Base-by-base conservation (phyloP, 2,888 invertebrate genomes). In the Eristalinus aeneus region DNA sequence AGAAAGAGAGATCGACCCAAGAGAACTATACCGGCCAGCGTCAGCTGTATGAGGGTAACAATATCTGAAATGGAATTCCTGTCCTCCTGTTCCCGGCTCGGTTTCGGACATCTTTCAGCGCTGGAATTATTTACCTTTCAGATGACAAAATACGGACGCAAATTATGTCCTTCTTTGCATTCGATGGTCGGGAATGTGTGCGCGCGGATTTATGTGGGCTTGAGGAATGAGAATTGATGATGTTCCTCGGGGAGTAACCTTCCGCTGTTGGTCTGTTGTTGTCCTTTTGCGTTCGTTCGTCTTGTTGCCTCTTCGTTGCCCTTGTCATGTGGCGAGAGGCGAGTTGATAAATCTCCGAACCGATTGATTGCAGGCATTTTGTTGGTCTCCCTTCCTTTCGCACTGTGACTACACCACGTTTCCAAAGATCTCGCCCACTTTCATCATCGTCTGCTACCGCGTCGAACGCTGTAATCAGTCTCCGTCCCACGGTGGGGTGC, bases 31-130 rank as follows among this genome's bases (percentile, higher is more conserved):
- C 86, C 61, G 73, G 77, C 85, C 56, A 73, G 77, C 73, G 46
- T 46, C 27, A 5, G 27, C 27, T 16, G 82, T 82, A 74, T 81
- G 86, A 63, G 46, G 56, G 80, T 86, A 86, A 82, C 86, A 86
- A 86, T 86, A 86, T 86, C 81, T 86, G 82, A 86, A 86, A 82
- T 82, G 86, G 65, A 82, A 86, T 86, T 86, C 82, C 71, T 78
- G 68, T 68, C 60, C 65, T 60, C 27, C 5, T 11, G 32, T 3
- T 39, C 16, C 5, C 23, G 46, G 27, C 27, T 27, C 5, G 27
- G 58, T 53, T 34, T 31, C 27, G 65, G 77, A 86, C 82, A 82
- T 82, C 74, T 77, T 78, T 76, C 46, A 76, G 46, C 63, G 67
- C 36, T 72, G 64, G 73, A 86, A 81, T 82, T 86, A 82, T 82